Evolutionary conservation across 2,888 invertebrate species (phyloP).

Genomic region (Mythimna ferrago): DNA sequence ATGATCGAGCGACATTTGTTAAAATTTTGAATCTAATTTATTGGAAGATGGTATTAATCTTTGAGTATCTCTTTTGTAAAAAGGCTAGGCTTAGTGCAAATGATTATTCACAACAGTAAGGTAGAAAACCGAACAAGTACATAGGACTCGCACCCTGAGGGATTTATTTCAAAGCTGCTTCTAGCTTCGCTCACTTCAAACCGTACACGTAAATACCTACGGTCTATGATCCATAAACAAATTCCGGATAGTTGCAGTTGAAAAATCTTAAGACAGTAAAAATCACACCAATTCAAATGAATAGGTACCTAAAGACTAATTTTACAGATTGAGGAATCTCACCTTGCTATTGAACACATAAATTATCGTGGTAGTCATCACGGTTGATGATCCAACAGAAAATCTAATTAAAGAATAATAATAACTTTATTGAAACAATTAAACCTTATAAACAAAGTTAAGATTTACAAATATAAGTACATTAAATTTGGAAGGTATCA

Average conservation of each 20-base stretch:
- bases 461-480: too few relatives aligned
- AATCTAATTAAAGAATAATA: too few relatives aligned
- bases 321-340: too few relatives aligned
- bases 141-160: neutral
- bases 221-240: neutral
- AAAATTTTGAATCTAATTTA: conserved; percentile 2
- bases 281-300: too few relatives aligned
- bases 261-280: too few relatives aligned
- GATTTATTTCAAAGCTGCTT: neutral
- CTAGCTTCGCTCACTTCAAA: neutral
- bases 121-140: neutral
- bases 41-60: neutral
- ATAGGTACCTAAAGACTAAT: too few relatives aligned
- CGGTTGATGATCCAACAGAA: too few relatives aligned
- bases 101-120: neutral
- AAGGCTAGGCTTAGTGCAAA: neutral
- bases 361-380: neutral
- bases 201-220: neutral
- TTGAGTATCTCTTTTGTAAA: neutral
- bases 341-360: neutral
- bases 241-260: neutral
- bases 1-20: neutral
- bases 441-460: too few relatives aligned
- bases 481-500: too few relatives aligned
- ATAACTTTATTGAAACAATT: too few relatives aligned